These are phyloP conservation scores for Danaus plexippus DNA, from an alignment of 1,140 invertebrate genomes.

Conservation along the genomic window DNA sequence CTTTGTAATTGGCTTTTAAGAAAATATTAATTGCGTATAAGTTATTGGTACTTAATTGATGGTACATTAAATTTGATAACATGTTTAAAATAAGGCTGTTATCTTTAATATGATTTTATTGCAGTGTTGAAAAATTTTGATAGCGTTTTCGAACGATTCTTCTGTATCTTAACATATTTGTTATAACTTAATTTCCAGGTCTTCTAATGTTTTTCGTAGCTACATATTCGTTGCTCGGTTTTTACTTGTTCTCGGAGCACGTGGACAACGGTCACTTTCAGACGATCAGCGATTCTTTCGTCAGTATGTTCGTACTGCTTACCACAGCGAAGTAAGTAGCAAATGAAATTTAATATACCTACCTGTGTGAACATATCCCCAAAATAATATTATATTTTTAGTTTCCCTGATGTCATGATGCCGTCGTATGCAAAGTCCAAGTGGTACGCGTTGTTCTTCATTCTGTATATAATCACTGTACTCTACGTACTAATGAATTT, in stretches of 20 bases:
- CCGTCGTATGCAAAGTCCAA: slow-evolving; percentile 85
- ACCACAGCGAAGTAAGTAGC: slow-evolving; percentile 91
- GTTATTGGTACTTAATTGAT: too few species aligned
- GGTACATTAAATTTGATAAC: too few species aligned
- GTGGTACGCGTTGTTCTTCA: slow-evolving; percentile 90
- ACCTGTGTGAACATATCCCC: slow-evolving; percentile 3
- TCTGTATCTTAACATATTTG: too few species aligned
- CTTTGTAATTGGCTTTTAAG: too few species aligned
- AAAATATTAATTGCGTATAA: too few species aligned
- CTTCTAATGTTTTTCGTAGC: slow-evolving; percentile 89
- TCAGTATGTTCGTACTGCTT: slow-evolving; percentile 90
- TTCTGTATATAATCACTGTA: slow-evolving; percentile 87
- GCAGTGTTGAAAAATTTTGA: too few species aligned
- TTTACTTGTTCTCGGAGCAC: slow-evolving; percentile 84
- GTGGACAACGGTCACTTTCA: slow-evolving; percentile 84
- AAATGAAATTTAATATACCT: slow-evolving; percentile 5
- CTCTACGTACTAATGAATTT: slow-evolving; percentile 94
- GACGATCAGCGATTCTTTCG: slow-evolving; percentile 86
- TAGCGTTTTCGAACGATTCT: too few species aligned
- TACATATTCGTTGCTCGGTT: slow-evolving; percentile 85
- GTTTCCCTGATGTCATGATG: slow-evolving; percentile 96
- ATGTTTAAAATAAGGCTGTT: too few species aligned
- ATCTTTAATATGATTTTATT: too few species aligned
- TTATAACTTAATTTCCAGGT: slow-evolving; percentile 46
- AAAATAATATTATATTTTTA: slow-evolving; percentile 46